A percentile compares a stretch with the other conserved stretches of the same genome.
These are phyloP conservation scores for Ibycter americanus DNA, from an alignment of 2,797 vertebrate species.

Conservation along the genomic window DNA sequence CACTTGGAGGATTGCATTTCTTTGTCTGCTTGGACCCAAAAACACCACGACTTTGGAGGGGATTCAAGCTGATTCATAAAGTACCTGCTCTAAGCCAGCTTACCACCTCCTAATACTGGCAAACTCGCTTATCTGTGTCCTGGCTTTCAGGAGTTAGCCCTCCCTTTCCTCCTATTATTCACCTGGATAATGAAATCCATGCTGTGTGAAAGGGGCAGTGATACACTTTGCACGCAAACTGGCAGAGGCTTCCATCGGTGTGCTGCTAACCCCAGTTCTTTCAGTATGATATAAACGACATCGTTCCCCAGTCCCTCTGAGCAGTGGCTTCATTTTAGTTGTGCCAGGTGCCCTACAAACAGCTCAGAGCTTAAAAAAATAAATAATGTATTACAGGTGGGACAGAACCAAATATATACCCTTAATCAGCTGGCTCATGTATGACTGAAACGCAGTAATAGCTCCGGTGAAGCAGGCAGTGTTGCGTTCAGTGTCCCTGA, in stretches of 20 bases:
- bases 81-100: not conserved
- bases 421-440: not conserved
- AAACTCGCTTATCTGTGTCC: constrained; percentile 39
- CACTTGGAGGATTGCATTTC: constrained; percentile 14
- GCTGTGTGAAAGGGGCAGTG: not conserved
- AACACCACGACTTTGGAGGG: not conserved
- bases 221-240: not conserved
- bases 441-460: rapidly evolving
- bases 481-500: not conserved
- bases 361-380: not conserved
- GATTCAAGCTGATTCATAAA: constrained; percentile 19
- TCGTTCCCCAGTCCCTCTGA: not conserved
- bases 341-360: not conserved
- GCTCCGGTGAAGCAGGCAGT: not conserved
- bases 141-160: constrained; percentile 1
- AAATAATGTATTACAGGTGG: not conserved
- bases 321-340: not conserved
- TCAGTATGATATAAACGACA: not conserved
- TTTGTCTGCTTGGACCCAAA: constrained; percentile 17
- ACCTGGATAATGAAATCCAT: constrained; percentile 19
- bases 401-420: not conserved
- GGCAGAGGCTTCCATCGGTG: not conserved
- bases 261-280: not conserved
- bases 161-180: constrained; percentile 61
- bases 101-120: not conserved